Evolutionary conservation across 2,888 invertebrate species (phyloP), one percentile per base, ranked within the genome.

Genomic region (Harpalus rufipes): DNA sequence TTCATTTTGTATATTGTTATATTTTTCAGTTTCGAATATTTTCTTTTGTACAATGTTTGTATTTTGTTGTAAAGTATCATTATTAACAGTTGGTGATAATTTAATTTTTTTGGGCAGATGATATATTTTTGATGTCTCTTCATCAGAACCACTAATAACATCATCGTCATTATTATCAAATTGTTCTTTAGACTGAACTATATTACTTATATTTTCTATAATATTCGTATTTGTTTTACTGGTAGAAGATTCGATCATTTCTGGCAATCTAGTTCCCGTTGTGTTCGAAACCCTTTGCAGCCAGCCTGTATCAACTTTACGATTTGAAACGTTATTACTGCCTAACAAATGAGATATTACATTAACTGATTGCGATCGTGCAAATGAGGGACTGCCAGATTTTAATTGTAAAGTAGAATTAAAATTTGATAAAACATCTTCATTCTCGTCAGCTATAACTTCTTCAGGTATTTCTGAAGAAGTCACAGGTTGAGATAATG

Each of bases 111-210:
- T 84, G 56, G 78, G 18, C 7, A 65, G 7, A 18, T 84, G 84
- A 63, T 51, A 78, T 44, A 56, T 63, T 74, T 58, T 39, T 7
- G 44, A 44, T 51, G 10, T 81, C 61, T 91, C 90, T 41, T 91
- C 91, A 86, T 91, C 91, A 41, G 91, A 91, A 87, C 89, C 90
- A 81, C 88, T 93, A 81, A 95, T 92, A 85, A 94, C 91, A 89
- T 96, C 96, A 87, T 96, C 95, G 88, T 94, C 94, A 87, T 95
- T 94, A 32, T 4, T 32, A 86, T 91, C 4, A 16, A 41, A 32
- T 41, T 51, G 44, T 51, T 51, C 44, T 51, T 51, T 51, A 51
- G 10, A 8, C 44, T 8, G 8, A 51, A 51, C 12, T 12, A 12
- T 51, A 12, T 4, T 51, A 51, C 44, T 51, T 32, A 32, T 32